Percentiles rank a stretch among this genome's conserved stretches.
These are phyloP conservation scores for Nothocercus nigrocapillus DNA, from an alignment of 2,113 vertebrate species.

Conservation along the genomic window DNA sequence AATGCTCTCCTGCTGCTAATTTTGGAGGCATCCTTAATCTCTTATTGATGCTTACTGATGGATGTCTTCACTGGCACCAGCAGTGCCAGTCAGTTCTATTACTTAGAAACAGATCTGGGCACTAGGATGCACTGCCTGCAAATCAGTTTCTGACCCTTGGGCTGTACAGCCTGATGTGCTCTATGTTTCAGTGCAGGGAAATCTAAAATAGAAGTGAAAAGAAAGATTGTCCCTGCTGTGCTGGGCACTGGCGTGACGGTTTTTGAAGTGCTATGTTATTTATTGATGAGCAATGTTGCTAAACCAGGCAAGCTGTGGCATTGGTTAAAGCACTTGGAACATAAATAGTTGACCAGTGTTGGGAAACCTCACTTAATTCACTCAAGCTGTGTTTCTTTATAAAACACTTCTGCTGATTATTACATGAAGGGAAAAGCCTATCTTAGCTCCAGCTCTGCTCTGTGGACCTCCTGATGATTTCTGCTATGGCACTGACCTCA, in stretches of 20 bases:
- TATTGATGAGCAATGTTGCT: neutral
- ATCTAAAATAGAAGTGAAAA: neutral
- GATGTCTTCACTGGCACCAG: neutral
- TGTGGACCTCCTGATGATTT: neutral
- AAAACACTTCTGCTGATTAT: neutral
- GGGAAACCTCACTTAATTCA: neutral
- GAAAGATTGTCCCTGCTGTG: neutral
- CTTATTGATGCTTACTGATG: neutral
- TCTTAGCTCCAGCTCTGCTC: neutral
- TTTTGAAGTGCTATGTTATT: neutral
- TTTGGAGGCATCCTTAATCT: neutral
- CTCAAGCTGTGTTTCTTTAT: neutral
- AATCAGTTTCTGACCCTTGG: neutral
- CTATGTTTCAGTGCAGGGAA: neutral
- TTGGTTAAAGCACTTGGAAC: neutral
- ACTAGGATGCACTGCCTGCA: neutral
- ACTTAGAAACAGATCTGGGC: neutral
- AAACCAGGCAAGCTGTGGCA: neutral
- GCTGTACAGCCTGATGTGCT: neutral
- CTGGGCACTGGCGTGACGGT: neutral
- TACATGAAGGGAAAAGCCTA: neutral
- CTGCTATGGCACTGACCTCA: neutral
- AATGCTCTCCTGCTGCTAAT: neutral
- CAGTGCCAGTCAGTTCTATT: neutral
- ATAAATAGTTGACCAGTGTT: neutral